Percentiles rank a stretch among this genome's conserved stretches.
phyloP scores from a whole-genome alignment of 2,113 vertebrate genomes.

The Sclerurus mexicanus region DNA sequence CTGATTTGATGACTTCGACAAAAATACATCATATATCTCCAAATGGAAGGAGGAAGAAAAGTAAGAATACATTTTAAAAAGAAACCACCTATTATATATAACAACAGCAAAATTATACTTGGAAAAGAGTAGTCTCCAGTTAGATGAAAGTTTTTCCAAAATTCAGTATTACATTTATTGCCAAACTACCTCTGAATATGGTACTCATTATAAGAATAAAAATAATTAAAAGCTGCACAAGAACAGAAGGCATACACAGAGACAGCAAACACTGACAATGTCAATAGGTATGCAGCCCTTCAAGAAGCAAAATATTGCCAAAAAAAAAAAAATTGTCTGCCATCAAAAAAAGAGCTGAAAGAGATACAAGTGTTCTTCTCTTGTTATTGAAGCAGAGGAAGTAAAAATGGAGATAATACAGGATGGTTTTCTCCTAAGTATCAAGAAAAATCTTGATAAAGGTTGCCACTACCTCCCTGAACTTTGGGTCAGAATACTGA shows the following conservation, averaged over 20 bases:
- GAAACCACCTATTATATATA: not conserved
- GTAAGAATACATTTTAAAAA: not conserved
- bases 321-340: not conserved
- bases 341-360: not conserved
- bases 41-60: not conserved
- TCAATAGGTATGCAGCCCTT: not conserved
- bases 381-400: not conserved
- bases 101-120: not conserved
- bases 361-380: not conserved
- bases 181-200: not conserved
- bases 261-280: not conserved
- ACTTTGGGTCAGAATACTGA: not conserved
- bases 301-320: not conserved
- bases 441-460: not conserved
- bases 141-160: not conserved
- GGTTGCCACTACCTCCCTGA: not conserved
- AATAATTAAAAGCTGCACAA: not conserved
- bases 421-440: not conserved
- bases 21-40: not conserved
- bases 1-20: not conserved
- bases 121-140: not conserved
- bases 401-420: not conserved
- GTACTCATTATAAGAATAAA: not conserved
- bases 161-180: not conserved
- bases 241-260: not conserved